These are phyloP conservation scores for Parazoanthus darwini DNA, from an alignment of 92 coral and sea anemone species.

Conservation along the genomic window DNA sequence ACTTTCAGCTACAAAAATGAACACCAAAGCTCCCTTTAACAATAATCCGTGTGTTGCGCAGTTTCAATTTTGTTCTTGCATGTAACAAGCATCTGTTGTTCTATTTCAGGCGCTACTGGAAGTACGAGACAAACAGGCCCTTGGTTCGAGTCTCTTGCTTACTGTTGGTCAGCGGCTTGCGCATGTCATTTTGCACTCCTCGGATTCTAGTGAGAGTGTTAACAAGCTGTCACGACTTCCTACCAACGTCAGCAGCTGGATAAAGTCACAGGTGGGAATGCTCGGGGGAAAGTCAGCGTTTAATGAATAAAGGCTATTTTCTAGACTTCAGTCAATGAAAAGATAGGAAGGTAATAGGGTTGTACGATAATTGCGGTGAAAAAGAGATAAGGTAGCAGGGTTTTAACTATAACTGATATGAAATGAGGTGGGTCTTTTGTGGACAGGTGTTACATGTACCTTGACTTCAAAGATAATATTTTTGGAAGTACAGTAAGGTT, in stretches of 20 bases:
- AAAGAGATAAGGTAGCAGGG: too few species aligned
- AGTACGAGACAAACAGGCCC: slow-evolving; percentile 72
- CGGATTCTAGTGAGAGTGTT: slow-evolving; percentile 88
- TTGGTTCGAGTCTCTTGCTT: slow-evolving; percentile 67
- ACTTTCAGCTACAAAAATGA: too few species aligned
- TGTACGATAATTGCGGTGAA: too few species aligned
- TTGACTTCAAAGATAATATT: too few species aligned
- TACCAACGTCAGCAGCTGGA: slow-evolving; percentile 92
- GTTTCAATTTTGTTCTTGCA: neutral
- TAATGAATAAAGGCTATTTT: neutral
- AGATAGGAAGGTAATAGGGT: too few species aligned
- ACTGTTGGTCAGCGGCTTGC: slow-evolving; percentile 97
- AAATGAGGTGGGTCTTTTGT: too few species aligned
- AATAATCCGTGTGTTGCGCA: neutral
- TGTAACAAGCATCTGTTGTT: neutral
- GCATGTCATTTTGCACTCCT: slow-evolving; percentile 61
- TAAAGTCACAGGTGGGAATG: slow-evolving; percentile 84
- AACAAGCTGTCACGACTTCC: slow-evolving; percentile 87
- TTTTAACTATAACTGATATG: too few species aligned
- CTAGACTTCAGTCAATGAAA: too few species aligned
- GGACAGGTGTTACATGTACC: too few species aligned
- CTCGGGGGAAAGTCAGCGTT: neutral
- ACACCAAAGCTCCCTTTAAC: too few species aligned
- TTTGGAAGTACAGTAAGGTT: too few species aligned
- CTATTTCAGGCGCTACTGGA: slow-evolving; percentile 71